Base-by-base conservation (phyloP, 2,113 vertebrate genomes). In the Loxodonta africana region DNA sequence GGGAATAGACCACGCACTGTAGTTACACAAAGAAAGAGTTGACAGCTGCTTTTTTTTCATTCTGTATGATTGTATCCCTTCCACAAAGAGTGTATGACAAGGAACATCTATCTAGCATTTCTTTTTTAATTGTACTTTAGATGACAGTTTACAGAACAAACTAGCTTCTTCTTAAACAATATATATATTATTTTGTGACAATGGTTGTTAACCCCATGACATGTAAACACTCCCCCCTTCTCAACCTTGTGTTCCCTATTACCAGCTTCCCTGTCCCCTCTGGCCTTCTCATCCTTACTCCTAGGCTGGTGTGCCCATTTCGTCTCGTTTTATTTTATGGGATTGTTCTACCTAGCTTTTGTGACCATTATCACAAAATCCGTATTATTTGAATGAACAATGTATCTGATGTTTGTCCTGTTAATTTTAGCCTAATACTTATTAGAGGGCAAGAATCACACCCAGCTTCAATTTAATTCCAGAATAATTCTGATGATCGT, bases 381-480 rank as follows among this genome's bases (percentile, higher is more conserved):
- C 20, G 1, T 48, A 83, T 41, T 28, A 62, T 77, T 73, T 65
- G 48, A 92, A 95, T 51, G 37, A 95, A 51, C 51, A 77, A 90
- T 51, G 28, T 41, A 85, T 41, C 81, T n/a, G 82, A 9, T 33
- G 9, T 51, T 85, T 74, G 21, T 93, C 41, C 48, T 95, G 93
- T 80, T 95, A 85, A 96, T 89, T 91, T 96, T 86, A 92, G 73
- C 28, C 74, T 83, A 83, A 74, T 94, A 62, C 44, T 44, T 93
- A 41, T 73, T 60, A 86, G 80, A 97, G 62, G 71, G 57, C 86
- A 91, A 96, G 86, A 85, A 71, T 83, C 85, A 93, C 85, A 37
- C 18, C 73, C 82, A 85, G 83, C 91, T 94, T 93, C 46, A 74
- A 90, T 92, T 91, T 94, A 92, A 93, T 94, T 95, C 76, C 78